Evolutionary conservation across 2,797 vertebrate species (phyloP), one percentile per base, ranked within the genome.

Genomic region (Myotis vivesi): DNA sequence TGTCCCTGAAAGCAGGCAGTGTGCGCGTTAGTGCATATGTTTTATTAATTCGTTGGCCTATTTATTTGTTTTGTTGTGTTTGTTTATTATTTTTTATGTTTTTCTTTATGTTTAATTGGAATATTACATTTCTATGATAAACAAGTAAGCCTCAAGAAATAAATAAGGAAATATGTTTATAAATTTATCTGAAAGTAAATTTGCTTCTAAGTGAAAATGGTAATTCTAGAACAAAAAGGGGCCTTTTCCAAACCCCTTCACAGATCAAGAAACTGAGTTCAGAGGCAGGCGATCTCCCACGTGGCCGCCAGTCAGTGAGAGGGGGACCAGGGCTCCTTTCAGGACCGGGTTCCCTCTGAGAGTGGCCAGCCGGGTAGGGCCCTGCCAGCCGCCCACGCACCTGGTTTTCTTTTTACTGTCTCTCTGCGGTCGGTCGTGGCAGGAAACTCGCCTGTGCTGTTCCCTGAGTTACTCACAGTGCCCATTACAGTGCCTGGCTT

Each of bases 111-210:
- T 57, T 71, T 95, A 91, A 80, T 25, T 77, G 49, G 64, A 89
- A 88, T 81, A 92, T 84, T 83, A 49, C 16, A 25, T 93, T 90
- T 90, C 89, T 59, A 46, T 33, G 30, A 23, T 68, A 59, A 49
- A 57, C 33, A 57, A 57, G 23, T 88, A 90, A 87, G 51, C 75
- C 51, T 82, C 89, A 46, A 92, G 66, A 92, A 79, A 73, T 71
- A 92, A 79, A 73, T 71, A 92, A 89, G 71, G 64, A 81, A 66
- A 59, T 55, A 36, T 89, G 51, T 89, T 79, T 87, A 80, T 89
- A 95, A 93, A 95, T 79, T 69, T 71, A 85, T 49, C 89, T 85
- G 73, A 64, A 95, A 87, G 64, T 59, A 85, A 93, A 87, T 83
- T 82, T 85, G 44, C 68, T 87, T 87, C 89, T 84, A 89, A 85